Base-by-base conservation (phyloP, 2,113 vertebrate genomes). In the Callipepla californica region DNA sequence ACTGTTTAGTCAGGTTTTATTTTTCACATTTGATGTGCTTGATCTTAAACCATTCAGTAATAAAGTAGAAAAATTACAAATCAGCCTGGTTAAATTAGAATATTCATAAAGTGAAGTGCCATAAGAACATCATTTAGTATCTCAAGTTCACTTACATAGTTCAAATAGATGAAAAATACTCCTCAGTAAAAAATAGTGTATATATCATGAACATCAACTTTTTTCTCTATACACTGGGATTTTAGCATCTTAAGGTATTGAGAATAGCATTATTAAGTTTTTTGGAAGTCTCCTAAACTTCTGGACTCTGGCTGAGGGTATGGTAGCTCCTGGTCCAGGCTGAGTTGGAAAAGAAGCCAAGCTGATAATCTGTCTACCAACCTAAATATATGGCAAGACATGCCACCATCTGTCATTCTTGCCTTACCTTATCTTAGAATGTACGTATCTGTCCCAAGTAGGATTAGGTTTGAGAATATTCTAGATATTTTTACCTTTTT, bases 1-100 rank as follows among this genome's bases (percentile, higher is more conserved):
- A 96, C 77, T 95, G 88, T 95, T 98, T 93, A 93, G 80, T 97
- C 91, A 94, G 80, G 82, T 81, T 95, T 97, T 91, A 93, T 66
- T 95, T 96, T 96, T 93, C 84, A 89, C 38, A 94, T 93, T 96
- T 91, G 63, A 94, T 96, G 89, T 93, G 92, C 65, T 95, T 97
- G 83, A 96, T 97, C 90, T 96, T 96, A 96, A 96, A 96, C 48
- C 34, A 2, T 89, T 96, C 59, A 59, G 63, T 95, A 97, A 91
- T 96, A 96, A 97, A 97, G 92, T 50, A 66, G 80, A 63, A 90
- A 97, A 93, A 91, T 66, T 94, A 80, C 72, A 96, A 91, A 96
- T 96, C 80, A 83, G 57, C 40, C 80, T 95, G 68, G 80, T 92
- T 95, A 96, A 94, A 94, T 97, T 95, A 95, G 85, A 96, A 96